Evolutionary conservation across 23 tunicate genomes (phyloP), one percentile per base, ranked within the genome.

Genomic region (Ciona savignyi): DNA sequence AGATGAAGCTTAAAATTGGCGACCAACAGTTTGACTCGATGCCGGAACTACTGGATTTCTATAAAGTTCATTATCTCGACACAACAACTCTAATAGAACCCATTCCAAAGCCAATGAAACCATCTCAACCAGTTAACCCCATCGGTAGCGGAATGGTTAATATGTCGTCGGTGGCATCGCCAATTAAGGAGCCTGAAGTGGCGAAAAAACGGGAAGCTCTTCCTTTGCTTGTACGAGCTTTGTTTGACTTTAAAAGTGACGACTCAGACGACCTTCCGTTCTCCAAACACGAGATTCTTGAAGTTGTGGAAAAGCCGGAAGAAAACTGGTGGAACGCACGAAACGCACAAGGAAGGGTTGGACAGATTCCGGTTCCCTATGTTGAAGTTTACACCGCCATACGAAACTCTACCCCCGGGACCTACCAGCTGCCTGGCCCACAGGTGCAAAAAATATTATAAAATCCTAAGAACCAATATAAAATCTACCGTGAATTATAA

Each of bases 401-500:
- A 30, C 60, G 97, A 68, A 85, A 91, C 73, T 85, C 90, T 3
- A 78, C 78, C 34, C 87, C 95, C 9, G 82, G 78, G 26, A 51
- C 95, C 27, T 87, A 87, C 71, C 87, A 81, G 61, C 63, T 35
- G 34, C 84, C 83, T 73, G 87, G 84, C 1, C 1, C 33, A 30
- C 28, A 35, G 32, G 61, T 32, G n/a, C n/a, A n/a, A n/a, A n/a
- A n/a, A n/a, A n/a, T n/a, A n/a, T n/a, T n/a, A n/a, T n/a, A n/a
- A n/a, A n/a, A n/a, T n/a, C n/a, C n/a, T n/a, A n/a, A n/a, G n/a
- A n/a, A n/a, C n/a, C n/a, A n/a, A n/a, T n/a, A n/a, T n/a, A n/a
- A n/a, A n/a, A n/a, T n/a, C n/a, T n/a, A n/a, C n/a, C n/a, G n/a
- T n/a, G n/a, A n/a, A n/a, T n/a, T n/a, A n/a, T n/a, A n/a, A n/a